Conservation (phyloP, 2,888 invertebrate genomes). For the Bugula neritina region DNA sequence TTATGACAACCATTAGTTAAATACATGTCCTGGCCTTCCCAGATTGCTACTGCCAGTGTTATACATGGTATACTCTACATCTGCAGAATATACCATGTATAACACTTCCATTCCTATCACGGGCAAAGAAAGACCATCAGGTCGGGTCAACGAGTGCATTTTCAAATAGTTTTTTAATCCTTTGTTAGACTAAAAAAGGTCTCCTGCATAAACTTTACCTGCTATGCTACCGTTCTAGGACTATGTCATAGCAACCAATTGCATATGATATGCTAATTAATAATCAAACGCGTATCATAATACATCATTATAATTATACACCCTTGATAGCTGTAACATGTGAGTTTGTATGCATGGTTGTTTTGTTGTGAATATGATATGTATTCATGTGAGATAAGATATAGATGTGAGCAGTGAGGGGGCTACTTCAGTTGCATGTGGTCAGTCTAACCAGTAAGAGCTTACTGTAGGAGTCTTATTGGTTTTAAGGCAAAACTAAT, state of each 20-base stretch:
- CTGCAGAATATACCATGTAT: neutral
- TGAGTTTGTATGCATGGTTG: neutral
- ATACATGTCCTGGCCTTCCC: too few species aligned
- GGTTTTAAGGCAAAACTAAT: slow-evolving; percentile 1
- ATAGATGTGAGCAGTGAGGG: neutral
- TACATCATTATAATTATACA: neutral
- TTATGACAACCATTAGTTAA: too few species aligned
- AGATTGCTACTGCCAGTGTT: too few species aligned
- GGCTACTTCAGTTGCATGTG: slow-evolving; percentile 7
- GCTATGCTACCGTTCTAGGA: neutral
- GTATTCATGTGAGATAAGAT: slow-evolving; percentile 8
- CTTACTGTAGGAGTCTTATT: neutral
- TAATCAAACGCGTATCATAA: neutral
- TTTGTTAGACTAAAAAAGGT: too few species aligned
- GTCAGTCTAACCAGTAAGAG: slow-evolving; percentile 20
- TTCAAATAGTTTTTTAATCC: neutral
- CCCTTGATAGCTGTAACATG: neutral
- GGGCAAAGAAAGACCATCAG: neutral
- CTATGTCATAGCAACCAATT: slow-evolving; percentile 17
- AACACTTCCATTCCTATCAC: neutral
- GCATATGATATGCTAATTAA: neutral
- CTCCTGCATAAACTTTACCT: too few species aligned
- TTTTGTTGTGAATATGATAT: slow-evolving; percentile 10
- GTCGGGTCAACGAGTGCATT: neutral
- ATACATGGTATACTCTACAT: too few species aligned